Evolutionary conservation across 2,888 invertebrate species (phyloP).

Genomic region (Pogonocherus hispidulus): DNA sequence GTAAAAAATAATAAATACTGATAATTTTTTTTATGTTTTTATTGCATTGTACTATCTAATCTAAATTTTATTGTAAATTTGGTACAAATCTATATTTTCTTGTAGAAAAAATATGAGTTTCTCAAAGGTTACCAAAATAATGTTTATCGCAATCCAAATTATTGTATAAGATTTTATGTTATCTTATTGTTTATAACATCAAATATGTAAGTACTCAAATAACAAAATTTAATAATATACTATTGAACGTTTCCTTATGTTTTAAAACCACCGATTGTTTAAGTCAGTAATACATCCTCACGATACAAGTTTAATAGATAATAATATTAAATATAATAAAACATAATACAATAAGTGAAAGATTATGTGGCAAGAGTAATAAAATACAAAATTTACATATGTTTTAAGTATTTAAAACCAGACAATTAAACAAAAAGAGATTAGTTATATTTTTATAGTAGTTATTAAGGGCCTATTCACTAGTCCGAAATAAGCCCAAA

Average conservation of each 20-base stretch:
- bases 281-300: no score
- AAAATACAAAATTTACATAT: no score
- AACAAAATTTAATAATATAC: not conserved
- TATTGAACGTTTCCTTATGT: not conserved
- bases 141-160: constrained; percentile 4
- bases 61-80: constrained; percentile 12
- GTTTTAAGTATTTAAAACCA: no score
- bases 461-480: no score
- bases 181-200: not conserved
- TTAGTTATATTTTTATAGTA: no score
- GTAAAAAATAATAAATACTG: not conserved
- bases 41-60: constrained; percentile 19
- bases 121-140: constrained; percentile 23
- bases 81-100: constrained; percentile 12
- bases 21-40: not conserved
- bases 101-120: constrained; percentile 15
- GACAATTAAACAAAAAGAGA: no score
- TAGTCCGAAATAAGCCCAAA: no score
- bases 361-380: no score
- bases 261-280: no score
- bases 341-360: no score
- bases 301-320: no score
- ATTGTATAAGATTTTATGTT: constrained; percentile 3
- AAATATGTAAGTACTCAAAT: not conserved
- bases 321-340: no score